These are phyloP conservation scores for Apeltes quadracus DNA, from an alignment of 2,113 vertebrate species.

Conservation along the genomic window DNA sequence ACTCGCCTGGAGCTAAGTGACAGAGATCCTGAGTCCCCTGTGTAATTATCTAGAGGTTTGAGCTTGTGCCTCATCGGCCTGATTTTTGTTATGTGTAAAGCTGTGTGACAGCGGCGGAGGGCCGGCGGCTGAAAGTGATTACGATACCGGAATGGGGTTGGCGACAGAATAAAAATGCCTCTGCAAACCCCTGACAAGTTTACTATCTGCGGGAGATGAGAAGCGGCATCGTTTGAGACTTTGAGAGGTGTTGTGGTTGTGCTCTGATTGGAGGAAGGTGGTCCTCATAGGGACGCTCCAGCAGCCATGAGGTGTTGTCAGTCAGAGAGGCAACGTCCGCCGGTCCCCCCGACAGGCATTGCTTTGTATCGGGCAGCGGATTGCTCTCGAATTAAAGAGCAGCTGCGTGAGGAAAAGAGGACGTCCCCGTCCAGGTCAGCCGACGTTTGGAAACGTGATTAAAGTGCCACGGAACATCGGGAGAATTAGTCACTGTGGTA, in stretches of 20 bases:
- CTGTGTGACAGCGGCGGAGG: constrained; percentile 15
- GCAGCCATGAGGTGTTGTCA: constrained; percentile 31
- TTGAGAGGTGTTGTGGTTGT: constrained; percentile 28
- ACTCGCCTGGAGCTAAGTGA: constrained; percentile 53
- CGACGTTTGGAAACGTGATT: constrained; percentile 28
- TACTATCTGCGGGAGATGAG: constrained; percentile 29
- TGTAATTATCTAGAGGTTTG: constrained; percentile 59
- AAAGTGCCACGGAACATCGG: background rate
- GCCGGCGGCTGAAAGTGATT: constrained; percentile 43
- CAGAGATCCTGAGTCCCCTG: constrained; percentile 40
- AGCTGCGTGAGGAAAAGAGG: constrained; percentile 42
- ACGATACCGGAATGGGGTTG: constrained; percentile 25
- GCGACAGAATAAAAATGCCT: constrained; percentile 42
- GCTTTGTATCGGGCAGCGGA: constrained; percentile 64
- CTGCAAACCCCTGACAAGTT: constrained; percentile 39
- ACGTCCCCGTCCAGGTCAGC: no score
- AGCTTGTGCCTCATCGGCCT: constrained; percentile 42
- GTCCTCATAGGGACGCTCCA: constrained; percentile 1
- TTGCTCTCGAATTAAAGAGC: constrained; percentile 64
- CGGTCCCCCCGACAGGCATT: constrained; percentile 66
- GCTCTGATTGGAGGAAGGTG: constrained; percentile 13
- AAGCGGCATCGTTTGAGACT: constrained; percentile 28
- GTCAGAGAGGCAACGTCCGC: constrained; percentile 28
- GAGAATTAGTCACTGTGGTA: background rate
- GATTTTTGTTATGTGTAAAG: constrained; percentile 36